A percentile compares a stretch with the other conserved stretches of the same genome.
These are phyloP conservation scores for Emydoidea blandingii DNA, from an alignment of 2,797 vertebrate genomes.

Conservation along the genomic window DNA sequence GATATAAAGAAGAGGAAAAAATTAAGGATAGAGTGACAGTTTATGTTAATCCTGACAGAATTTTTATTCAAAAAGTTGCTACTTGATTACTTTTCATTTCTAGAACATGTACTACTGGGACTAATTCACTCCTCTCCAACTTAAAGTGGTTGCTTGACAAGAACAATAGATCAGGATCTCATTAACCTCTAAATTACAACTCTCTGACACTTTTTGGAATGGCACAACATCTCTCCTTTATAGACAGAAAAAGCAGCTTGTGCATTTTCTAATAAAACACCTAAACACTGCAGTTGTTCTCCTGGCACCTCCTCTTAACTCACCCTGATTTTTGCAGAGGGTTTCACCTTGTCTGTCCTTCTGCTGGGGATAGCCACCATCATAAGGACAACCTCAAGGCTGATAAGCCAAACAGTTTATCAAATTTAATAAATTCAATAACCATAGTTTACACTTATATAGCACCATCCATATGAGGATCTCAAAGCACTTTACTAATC, in stretches of 20 bases:
- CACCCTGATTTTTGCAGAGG: background rate
- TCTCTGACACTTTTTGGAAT: slow-evolving; percentile 49
- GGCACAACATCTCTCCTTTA: background rate
- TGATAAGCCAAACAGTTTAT: background rate
- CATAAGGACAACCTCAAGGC: background rate
- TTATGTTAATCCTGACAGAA: slow-evolving; percentile 59
- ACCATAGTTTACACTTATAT: fast-evolving
- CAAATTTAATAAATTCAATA: background rate
- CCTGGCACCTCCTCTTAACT: fast-evolving
- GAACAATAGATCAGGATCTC: slow-evolving; percentile 60
- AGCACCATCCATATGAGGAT: fast-evolving
- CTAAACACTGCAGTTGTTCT: background rate
- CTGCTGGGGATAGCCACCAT: background rate
- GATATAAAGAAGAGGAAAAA: slow-evolving; percentile 21
- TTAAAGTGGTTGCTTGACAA: slow-evolving; percentile 49
- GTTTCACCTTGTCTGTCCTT: background rate
- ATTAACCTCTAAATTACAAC: slow-evolving; percentile 59
- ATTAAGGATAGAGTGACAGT: background rate
- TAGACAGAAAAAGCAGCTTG: background rate
- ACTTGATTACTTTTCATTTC: slow-evolving; percentile 76
- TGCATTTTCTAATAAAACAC: background rate
- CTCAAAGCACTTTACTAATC: background rate
- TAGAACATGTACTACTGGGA: slow-evolving; percentile 65
- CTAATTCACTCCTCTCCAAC: slow-evolving; percentile 62
- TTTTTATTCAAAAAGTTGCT: slow-evolving; percentile 70